A percentile compares a stretch with the other conserved stretches of the same genome.
phyloP scores from a whole-genome alignment of 2,797 vertebrate genomes.

The Euthynnus affinis region DNA sequence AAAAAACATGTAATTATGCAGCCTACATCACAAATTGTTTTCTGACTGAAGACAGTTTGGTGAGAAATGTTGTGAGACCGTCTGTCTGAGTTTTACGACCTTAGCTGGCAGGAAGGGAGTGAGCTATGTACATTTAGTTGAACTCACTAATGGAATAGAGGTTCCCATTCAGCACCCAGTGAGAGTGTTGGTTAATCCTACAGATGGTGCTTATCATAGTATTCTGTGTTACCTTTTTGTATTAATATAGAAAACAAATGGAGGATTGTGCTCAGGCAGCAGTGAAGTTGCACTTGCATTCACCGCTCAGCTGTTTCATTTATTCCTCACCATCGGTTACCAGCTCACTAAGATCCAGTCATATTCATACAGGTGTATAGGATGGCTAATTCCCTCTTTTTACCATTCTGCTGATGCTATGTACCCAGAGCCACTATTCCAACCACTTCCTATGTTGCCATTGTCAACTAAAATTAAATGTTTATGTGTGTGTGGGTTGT shows the following conservation, averaged over 20 bases:
- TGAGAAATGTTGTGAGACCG: not conserved
- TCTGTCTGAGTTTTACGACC: conserved; percentile 33
- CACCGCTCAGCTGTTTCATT: conserved; percentile 8
- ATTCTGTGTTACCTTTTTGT: conserved; percentile 17
- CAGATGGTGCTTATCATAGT: conserved; percentile 36
- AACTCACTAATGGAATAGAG: conserved; percentile 37
- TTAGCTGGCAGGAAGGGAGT: conserved; percentile 16
- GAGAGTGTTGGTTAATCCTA: conserved; percentile 35
- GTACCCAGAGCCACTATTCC: not conserved
- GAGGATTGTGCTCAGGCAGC: conserved; percentile 19
- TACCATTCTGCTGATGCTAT: not conserved
- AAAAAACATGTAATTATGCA: too few species aligned
- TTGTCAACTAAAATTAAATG: not conserved
- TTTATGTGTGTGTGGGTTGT: not conserved
- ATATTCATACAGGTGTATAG: not conserved
- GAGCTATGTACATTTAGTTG: conserved; percentile 21
- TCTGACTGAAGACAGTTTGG: not conserved
- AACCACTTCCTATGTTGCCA: not conserved
- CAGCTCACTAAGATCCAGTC: not conserved
- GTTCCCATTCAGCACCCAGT: conserved; percentile 28
- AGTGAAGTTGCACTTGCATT: not conserved
- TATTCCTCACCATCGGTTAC: conserved; percentile 16
- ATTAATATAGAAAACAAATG: conserved; percentile 37
- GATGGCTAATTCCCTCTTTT: not conserved
- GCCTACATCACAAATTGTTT: not conserved